These are phyloP conservation scores for Caerostris extrusa DNA, from an alignment of 1,140 invertebrate genomes.

Conservation along the genomic window DNA sequence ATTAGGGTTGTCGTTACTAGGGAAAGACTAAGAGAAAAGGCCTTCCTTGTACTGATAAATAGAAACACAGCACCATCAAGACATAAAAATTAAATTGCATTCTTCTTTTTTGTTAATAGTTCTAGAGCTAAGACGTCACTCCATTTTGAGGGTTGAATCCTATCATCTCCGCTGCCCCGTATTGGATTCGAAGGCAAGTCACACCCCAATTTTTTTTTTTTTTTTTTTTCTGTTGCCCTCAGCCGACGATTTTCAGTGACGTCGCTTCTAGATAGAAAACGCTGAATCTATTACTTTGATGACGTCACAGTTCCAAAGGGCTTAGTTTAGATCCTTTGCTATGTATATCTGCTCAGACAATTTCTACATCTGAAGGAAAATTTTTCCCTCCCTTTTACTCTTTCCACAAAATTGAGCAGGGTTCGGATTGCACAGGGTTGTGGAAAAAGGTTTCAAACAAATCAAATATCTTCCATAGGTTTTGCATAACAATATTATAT, in stretches of 20 bases:
- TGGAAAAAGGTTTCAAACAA: not conserved
- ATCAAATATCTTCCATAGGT: too few species aligned
- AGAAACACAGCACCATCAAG: constrained; percentile 72
- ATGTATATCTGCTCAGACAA: constrained; percentile 18
- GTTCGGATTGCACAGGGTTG: not conserved
- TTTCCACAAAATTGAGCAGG: constrained; percentile 69
- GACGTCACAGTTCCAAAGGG: constrained; percentile 44
- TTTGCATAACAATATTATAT: too few species aligned
- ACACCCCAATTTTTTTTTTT: not conserved
- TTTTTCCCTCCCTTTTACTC: not conserved
- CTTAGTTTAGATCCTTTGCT: constrained; percentile 23
- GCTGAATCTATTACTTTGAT: constrained; percentile 75
- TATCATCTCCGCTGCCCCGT: not conserved
- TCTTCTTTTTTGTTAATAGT: constrained; percentile 43
- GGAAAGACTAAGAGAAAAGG: constrained; percentile 8
- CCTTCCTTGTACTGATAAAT: not conserved
- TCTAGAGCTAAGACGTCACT: constrained; percentile 55
- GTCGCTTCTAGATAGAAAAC: constrained; percentile 65
- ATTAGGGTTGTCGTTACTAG: not conserved
- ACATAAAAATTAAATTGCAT: constrained; percentile 68
- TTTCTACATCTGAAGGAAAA: constrained; percentile 34
- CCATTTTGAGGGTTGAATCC: not conserved
- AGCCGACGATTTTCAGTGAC: not conserved
- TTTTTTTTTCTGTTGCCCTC: not conserved
- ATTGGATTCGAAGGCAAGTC: too few species aligned